Percentiles rank a stretch among this genome's conserved stretches.
phyloP scores from a whole-genome alignment of 2,888 invertebrate species.

The Cryptophagus acutangulus region DNA sequence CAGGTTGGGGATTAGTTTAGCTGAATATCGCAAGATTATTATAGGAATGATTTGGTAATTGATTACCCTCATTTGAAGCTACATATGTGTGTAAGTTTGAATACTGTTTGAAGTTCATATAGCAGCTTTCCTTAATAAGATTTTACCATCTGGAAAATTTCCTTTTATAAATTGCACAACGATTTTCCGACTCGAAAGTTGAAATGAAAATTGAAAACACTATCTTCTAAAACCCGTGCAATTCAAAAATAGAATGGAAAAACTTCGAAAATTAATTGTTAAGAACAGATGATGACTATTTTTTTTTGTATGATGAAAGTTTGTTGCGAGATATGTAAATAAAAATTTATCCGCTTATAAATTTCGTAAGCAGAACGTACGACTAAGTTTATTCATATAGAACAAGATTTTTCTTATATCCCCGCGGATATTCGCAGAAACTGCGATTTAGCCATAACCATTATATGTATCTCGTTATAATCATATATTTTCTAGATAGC shows the following conservation, averaged over 20 bases:
- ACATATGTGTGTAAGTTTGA: conserved; percentile 32
- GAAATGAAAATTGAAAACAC: conserved; percentile 6
- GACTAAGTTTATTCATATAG: too few relatives aligned
- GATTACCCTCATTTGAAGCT: conserved; percentile 38
- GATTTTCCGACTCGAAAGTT: neutral
- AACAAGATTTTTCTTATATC: conserved; percentile 17
- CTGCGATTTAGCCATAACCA: conserved; percentile 12
- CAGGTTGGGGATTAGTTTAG: too few relatives aligned
- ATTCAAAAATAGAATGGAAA: too few relatives aligned
- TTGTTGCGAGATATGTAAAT: too few relatives aligned
- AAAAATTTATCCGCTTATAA: too few relatives aligned
- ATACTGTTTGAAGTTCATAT: conserved; percentile 31
- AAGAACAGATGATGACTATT: too few relatives aligned
- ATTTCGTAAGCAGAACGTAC: too few relatives aligned
- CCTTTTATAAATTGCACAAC: conserved; percentile 19
- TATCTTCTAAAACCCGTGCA: too few relatives aligned
- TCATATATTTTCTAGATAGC: conserved; percentile 15
- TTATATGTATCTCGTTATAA: conserved; percentile 19
- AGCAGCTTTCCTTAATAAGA: conserved; percentile 28
- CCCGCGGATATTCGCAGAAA: conserved; percentile 18
- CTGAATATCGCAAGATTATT: too few relatives aligned
- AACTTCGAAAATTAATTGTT: too few relatives aligned
- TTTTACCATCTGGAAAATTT: conserved; percentile 28
- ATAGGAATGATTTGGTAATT: conserved; percentile 38
- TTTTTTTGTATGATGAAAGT: too few relatives aligned